Percentiles rank a stretch among this genome's conserved stretches.
These are phyloP conservation scores for Embiotoca jacksoni DNA, from an alignment of 2,113 vertebrate species.

Conservation along the genomic window DNA sequence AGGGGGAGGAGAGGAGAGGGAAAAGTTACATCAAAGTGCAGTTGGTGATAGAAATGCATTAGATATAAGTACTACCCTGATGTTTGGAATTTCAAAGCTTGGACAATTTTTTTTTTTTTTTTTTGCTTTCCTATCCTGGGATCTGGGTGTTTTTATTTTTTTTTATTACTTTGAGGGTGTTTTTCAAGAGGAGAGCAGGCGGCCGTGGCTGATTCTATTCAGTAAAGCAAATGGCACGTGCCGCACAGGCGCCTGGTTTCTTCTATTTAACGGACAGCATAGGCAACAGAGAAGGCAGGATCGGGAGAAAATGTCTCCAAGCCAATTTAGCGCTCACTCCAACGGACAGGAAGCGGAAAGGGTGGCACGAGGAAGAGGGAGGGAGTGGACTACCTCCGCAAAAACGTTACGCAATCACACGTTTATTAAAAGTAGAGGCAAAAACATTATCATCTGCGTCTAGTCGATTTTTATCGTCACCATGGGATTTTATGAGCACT, in stretches of 20 bases:
- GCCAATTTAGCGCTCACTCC: constrained; percentile 59
- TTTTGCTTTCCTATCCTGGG: constrained; percentile 44
- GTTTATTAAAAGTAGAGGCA: constrained; percentile 11
- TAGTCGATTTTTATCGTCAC: too few relatives aligned
- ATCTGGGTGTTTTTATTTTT: constrained; percentile 45
- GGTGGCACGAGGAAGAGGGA: neutral
- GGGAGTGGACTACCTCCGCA: neutral
- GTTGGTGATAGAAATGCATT: constrained; percentile 64
- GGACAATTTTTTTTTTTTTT: constrained; percentile 29
- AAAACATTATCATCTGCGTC: neutral
- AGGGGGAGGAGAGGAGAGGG: constrained; percentile 37
- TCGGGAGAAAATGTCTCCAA: constrained; percentile 40
- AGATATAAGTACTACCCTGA: constrained; percentile 59
- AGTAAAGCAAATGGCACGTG: constrained; percentile 58
- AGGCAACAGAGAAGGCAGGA: constrained; percentile 29
- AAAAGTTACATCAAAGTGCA: constrained; percentile 68
- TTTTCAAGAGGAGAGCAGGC: constrained; percentile 21
- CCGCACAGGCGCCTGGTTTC: constrained; percentile 2
- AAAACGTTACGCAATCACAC: neutral
- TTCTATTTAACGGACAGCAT: constrained; percentile 54
- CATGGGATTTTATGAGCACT: too few relatives aligned
- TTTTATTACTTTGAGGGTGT: constrained; percentile 57
- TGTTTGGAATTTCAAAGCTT: constrained; percentile 69
- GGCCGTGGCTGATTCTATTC: constrained; percentile 51
- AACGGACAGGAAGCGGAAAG: constrained; percentile 24